These are phyloP conservation scores for Micoletzkya japonica DNA, from an alignment of 2,888 invertebrate genomes.

Conservation along the genomic window DNA sequence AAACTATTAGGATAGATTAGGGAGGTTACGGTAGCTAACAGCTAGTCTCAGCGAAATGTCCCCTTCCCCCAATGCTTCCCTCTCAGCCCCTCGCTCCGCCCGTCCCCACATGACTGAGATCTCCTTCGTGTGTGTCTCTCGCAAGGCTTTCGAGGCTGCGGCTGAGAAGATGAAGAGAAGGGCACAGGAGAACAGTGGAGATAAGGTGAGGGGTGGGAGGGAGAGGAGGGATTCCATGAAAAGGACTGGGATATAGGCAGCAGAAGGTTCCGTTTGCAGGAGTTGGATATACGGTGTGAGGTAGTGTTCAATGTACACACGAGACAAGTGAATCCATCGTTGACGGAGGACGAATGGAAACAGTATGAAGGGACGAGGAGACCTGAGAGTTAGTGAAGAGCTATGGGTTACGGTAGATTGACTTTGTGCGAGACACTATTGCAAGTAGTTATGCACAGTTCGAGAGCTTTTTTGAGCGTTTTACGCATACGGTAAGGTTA, in stretches of 20 bases:
- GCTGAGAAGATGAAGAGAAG: constrained; percentile 31
- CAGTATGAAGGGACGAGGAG: constrained; percentile 38
- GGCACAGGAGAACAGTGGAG: constrained; percentile 24
- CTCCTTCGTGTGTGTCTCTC: constrained; percentile 49
- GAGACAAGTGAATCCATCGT: constrained; percentile 46
- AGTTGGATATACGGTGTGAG: background rate
- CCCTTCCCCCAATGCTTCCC: no score
- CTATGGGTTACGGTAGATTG: no score
- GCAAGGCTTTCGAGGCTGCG: constrained; percentile 40
- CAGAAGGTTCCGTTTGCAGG: background rate
- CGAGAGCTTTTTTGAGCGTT: background rate
- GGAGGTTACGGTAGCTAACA: no score
- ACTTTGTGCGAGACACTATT: no score
- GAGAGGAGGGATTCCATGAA: background rate
- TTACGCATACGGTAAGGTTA: background rate
- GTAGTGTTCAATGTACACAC: constrained; percentile 35
- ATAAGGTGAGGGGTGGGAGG: background rate
- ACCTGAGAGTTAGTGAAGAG: constrained; percentile 29
- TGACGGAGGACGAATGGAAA: constrained; percentile 46
- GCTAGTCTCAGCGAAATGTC: no score
- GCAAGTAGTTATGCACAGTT: no score
- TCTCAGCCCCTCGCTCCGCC: constrained; percentile 6
- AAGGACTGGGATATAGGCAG: no score
- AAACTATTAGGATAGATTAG: no score
- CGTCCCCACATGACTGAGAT: constrained; percentile 52